phyloP scores from a whole-genome alignment of 2,113 vertebrate genomes.

The Psephotus haematonotus region DNA sequence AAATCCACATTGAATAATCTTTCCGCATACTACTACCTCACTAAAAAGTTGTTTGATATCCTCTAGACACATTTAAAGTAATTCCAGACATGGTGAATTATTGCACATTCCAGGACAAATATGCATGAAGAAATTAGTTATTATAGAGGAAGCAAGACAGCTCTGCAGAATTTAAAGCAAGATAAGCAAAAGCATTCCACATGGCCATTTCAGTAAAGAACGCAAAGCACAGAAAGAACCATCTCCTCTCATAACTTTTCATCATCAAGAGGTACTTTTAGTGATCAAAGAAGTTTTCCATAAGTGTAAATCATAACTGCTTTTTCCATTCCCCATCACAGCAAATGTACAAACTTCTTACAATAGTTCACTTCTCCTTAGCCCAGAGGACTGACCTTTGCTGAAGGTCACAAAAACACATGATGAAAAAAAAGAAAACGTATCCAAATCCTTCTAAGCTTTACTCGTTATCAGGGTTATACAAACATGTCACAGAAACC shows the following conservation, averaged over 20 bases:
- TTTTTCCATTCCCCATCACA: background rate
- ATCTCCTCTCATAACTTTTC: background rate
- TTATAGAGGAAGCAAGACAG: background rate
- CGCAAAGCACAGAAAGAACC: background rate
- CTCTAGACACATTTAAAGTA: background rate
- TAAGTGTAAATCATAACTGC: background rate
- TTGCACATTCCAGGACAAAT: background rate
- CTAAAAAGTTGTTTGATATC: background rate
- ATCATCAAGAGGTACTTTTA: background rate
- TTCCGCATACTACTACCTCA: background rate
- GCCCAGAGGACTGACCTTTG: background rate
- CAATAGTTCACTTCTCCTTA: background rate
- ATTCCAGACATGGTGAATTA: background rate
- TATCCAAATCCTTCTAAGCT: background rate
- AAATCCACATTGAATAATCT: background rate
- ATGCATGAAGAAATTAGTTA: background rate
- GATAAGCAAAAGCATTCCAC: background rate
- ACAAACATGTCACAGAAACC: background rate
- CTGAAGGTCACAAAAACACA: background rate
- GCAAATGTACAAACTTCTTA: background rate
- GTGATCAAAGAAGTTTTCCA: background rate
- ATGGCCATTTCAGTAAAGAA: background rate
- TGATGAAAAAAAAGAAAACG: background rate
- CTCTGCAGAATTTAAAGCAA: background rate
- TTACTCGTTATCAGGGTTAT: background rate